These are phyloP conservation scores for Perizoma flavofasciatum DNA, from an alignment of 2,888 invertebrate species.

Conservation along the genomic window DNA sequence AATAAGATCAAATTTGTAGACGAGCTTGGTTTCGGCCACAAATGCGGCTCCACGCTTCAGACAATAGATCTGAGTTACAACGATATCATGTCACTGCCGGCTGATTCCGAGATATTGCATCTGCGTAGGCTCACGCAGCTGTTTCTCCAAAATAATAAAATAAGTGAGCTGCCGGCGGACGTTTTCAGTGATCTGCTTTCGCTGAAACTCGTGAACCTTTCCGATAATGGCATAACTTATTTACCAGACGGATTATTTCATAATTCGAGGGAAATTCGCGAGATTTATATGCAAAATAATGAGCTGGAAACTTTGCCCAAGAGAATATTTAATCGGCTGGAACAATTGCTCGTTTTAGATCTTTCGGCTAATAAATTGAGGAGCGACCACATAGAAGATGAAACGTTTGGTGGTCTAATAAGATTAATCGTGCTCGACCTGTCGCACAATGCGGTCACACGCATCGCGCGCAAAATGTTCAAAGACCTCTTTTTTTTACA, in stretches of 20 bases:
- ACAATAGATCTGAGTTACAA: constrained; percentile 92
- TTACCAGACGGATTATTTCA: constrained; percentile 93
- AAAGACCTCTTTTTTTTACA: constrained; percentile 94
- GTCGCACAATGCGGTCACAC: constrained; percentile 91
- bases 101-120: constrained; percentile 90
- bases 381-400: constrained; percentile 93
- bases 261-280: constrained; percentile 91
- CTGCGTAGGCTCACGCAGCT: constrained; percentile 91
- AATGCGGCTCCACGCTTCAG: constrained; percentile 88
- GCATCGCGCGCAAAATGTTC: constrained; percentile 92
- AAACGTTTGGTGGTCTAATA: constrained; percentile 93
- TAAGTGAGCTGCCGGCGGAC: constrained; percentile 89
- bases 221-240: constrained; percentile 92
- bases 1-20: constrained; percentile 92
- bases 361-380: constrained; percentile 93
- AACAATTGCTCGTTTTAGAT: constrained; percentile 93
- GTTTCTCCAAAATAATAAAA: constrained; percentile 92
- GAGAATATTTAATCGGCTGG: constrained; percentile 92
- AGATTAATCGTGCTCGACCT: constrained; percentile 93
- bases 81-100: constrained; percentile 88
- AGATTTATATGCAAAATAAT: constrained; percentile 94
- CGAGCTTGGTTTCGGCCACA: constrained; percentile 87
- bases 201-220: constrained; percentile 92
- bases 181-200: constrained; percentile 91
- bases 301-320: constrained; percentile 92